Percentiles rank a stretch among this genome's conserved stretches.
These are phyloP conservation scores for Lutjanus argentimaculatus DNA, from an alignment of 2,797 vertebrate species.

Conservation along the genomic window DNA sequence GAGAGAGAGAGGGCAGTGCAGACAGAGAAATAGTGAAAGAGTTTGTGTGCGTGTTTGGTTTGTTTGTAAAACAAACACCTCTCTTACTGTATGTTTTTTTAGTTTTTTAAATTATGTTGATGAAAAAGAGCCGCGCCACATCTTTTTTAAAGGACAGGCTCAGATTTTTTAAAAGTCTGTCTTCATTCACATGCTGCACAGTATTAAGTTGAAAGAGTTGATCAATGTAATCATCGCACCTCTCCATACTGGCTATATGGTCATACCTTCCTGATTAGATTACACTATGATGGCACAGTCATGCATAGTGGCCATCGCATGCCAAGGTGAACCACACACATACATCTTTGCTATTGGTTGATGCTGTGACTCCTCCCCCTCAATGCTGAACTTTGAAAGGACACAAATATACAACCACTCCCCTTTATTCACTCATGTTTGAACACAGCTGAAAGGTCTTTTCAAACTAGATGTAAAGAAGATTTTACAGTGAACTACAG, in stretches of 20 bases:
- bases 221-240: neutral
- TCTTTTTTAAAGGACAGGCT: neutral
- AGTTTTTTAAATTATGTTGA: neutral
- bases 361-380: too few relatives aligned
- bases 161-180: neutral
- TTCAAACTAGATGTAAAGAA: neutral
- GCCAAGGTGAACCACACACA: too few relatives aligned
- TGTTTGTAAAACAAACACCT: neutral
- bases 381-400: too few relatives aligned
- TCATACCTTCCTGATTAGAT: neutral
- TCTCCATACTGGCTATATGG: neutral
- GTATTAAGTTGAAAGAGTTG: neutral
- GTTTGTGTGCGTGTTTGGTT: neutral
- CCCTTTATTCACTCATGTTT: too few relatives aligned
- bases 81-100: neutral
- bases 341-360: too few relatives aligned
- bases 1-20: neutral
- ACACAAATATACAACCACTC: too few relatives aligned
- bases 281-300: too few relatives aligned
- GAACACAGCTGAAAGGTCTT: neutral
- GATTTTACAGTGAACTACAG: neutral
- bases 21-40: neutral
- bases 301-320: too few relatives aligned
- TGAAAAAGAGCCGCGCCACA: neutral
- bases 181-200: neutral